Evolutionary conservation across 2,113 vertebrate species (phyloP).

Genomic region (Tonatia bakeri): DNA sequence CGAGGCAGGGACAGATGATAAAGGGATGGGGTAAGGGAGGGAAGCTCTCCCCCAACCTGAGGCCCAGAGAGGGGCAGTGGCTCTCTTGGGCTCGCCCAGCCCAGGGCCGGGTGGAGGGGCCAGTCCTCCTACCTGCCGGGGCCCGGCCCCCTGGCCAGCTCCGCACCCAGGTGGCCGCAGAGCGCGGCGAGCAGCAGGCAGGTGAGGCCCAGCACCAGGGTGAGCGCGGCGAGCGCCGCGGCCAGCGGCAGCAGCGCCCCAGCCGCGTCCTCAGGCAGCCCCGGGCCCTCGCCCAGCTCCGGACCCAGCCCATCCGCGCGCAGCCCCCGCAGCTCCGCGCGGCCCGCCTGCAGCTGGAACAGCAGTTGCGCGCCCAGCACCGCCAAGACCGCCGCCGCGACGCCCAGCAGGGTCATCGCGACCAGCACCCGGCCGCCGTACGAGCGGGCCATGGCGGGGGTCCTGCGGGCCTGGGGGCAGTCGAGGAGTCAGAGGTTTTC

Average conservation of each 20-base stretch:
- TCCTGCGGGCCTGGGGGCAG: slow-evolving; percentile 61
- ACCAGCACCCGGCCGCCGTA: slow-evolving; percentile 83
- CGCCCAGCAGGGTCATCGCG: slow-evolving; percentile 84
- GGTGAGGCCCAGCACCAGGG: slow-evolving; percentile 86
- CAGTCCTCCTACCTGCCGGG: slow-evolving; percentile 82
- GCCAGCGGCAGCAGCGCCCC: slow-evolving; percentile 83
- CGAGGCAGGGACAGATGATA: background rate
- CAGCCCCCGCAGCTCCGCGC: slow-evolving; percentile 61
- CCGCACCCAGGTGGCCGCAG: slow-evolving; percentile 86
- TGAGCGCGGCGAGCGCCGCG: slow-evolving; percentile 86
- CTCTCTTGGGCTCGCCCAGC: background rate
- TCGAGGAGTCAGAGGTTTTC: background rate
- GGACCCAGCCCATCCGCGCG: slow-evolving; percentile 64
- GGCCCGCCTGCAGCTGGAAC: slow-evolving; percentile 87
- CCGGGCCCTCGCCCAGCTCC: slow-evolving; percentile 75
- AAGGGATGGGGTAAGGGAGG: background rate
- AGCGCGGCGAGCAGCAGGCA: slow-evolving; percentile 87
- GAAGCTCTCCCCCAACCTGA: background rate
- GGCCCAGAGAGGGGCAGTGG: background rate
- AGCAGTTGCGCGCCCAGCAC: slow-evolving; percentile 88
- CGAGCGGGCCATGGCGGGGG: slow-evolving; percentile 81
- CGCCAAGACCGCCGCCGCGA: slow-evolving; percentile 87
- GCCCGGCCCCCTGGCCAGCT: slow-evolving; percentile 84
- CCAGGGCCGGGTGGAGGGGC: background rate
- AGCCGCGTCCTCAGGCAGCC: slow-evolving; percentile 77